These are phyloP conservation scores for Liolophura sinensis DNA, from an alignment of 1,140 invertebrate species.

Conservation along the genomic window DNA sequence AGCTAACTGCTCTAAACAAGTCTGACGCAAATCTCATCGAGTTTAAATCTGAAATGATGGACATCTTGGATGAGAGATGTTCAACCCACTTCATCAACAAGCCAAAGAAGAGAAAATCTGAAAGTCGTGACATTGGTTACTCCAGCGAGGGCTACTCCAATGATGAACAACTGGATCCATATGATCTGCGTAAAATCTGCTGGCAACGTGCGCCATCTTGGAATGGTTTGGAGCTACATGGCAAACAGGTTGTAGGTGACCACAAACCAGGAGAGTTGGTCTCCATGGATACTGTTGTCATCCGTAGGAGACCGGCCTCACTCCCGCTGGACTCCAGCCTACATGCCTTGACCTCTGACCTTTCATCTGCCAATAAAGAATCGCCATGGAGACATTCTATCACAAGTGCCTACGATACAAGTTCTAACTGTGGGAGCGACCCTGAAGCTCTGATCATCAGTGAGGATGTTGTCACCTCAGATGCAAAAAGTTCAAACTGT, in stretches of 20 bases:
- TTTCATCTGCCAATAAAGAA: constrained; percentile 3
- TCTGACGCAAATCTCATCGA: background rate
- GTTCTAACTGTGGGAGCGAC: constrained; percentile 56
- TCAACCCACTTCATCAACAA: background rate
- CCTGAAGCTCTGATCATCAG: constrained; percentile 40
- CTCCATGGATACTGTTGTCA: no score
- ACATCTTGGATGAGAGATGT: background rate
- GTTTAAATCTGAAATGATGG: no score
- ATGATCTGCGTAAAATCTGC: constrained; percentile 35
- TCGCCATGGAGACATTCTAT: constrained; percentile 54
- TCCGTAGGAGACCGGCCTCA: no score
- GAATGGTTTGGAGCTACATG: no score
- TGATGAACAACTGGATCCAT: constrained; percentile 32
- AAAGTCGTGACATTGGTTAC: constrained; percentile 53
- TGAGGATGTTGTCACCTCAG: constrained; percentile 28
- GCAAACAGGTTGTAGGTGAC: no score
- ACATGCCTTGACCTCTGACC: no score
- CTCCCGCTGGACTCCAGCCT: no score
- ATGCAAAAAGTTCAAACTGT: constrained; percentile 7
- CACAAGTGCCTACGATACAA: constrained; percentile 39
- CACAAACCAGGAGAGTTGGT: no score
- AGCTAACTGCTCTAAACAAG: background rate
- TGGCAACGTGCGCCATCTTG: constrained; percentile 41
- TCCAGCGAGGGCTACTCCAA: constrained; percentile 56
- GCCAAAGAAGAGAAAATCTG: constrained; percentile 9